A percentile compares a stretch with the other conserved stretches of the same genome.
phyloP scores from a whole-genome alignment of 2,113 vertebrate genomes.

The Nothobranchius kuhntae region DNA sequence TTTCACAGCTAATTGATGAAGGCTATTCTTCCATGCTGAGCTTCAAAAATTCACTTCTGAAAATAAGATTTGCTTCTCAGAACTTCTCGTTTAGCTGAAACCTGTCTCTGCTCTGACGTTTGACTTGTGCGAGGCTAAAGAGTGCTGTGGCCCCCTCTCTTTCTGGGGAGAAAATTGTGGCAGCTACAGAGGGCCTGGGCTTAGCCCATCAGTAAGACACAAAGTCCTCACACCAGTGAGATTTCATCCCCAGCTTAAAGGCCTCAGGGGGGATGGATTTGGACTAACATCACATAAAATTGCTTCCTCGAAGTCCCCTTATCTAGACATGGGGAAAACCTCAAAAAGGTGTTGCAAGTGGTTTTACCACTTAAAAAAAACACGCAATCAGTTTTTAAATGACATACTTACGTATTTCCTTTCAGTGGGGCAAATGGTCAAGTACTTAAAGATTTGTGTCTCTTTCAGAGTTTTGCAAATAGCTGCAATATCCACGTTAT shows the following conservation, averaged over 20 bases:
- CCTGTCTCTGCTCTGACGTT: slow-evolving; percentile 27
- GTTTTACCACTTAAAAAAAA: slow-evolving; percentile 65
- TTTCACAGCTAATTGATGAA: slow-evolving; percentile 14
- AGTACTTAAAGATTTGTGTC: slow-evolving; percentile 66
- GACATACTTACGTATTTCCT: slow-evolving; percentile 69
- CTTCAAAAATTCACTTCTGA: slow-evolving; percentile 4
- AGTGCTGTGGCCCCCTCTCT: slow-evolving; percentile 24
- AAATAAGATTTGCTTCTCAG: background rate
- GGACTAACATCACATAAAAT: slow-evolving; percentile 75
- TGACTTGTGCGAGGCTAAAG: slow-evolving; percentile 26
- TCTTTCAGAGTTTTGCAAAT: slow-evolving; percentile 57
- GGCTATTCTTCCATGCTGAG: background rate
- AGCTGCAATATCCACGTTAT: slow-evolving; percentile 67
- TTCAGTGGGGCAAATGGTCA: slow-evolving; percentile 62
- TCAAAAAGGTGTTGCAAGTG: slow-evolving; percentile 66
- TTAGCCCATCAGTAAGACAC: slow-evolving; percentile 69
- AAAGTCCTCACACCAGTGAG: slow-evolving; percentile 72
- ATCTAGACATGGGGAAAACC: slow-evolving; percentile 62
- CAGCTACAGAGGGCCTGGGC: slow-evolving; percentile 50
- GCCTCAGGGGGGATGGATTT: slow-evolving; percentile 69
- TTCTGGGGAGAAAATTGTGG: slow-evolving; percentile 37
- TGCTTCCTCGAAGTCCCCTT: slow-evolving; percentile 76
- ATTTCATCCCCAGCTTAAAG: slow-evolving; percentile 72
- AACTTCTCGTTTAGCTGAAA: slow-evolving; percentile 15
- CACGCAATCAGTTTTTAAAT: slow-evolving; percentile 75